Evolutionary conservation across 2,888 invertebrate species (phyloP), one percentile per base, ranked within the genome.

Genomic region (Keiferia lycopersicella): DNA sequence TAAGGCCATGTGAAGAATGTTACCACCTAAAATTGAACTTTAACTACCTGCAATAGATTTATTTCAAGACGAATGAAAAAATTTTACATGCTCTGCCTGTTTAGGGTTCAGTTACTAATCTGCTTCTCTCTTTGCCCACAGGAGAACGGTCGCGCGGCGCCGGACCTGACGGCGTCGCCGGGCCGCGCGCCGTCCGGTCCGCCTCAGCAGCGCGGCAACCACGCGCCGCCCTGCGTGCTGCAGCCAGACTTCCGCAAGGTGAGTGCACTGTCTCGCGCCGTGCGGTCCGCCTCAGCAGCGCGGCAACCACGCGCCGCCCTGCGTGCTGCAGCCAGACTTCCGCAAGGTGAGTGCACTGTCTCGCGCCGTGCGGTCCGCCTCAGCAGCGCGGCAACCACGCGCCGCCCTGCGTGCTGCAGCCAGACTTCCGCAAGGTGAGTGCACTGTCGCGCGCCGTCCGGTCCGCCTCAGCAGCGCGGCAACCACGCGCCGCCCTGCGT

Each of bases 111-210:
- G 34, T 7, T 7, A 34, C 34, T 34, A 34, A 34, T 8, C 8
- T 7, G 10, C 34, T 1, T 10, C n/a, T 18, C 1, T 39, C 10
- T 61, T 20, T 39, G 34, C 26, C 38, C 39, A n/a, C 83, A 96
- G 96, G 96, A 96, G 93, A 96, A 96, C 93, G 96, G 96, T 92
- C 96, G 96, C 93, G 96, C 96, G 94, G 96, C 96, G 94, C 95
- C 96, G 93, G 96, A 96, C 93, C 94, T 96, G 93, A 96, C 96
- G 90, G 96, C 96, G 86, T 96, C 96, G 91, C 96, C 96, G 86
- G 95, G 96, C 77, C 95, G 96, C 85, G 96, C 96, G 82, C 95
- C 95, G 82, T 94, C 95, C 84, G 95, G 93, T 78, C 94, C 92
- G 91, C 86, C 87, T 81, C 87, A 93, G 89, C 82, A 93, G 89